These are phyloP conservation scores for Trachelus stipa DNA, from an alignment of 2,888 invertebrate genomes.

Conservation along the genomic window DNA sequence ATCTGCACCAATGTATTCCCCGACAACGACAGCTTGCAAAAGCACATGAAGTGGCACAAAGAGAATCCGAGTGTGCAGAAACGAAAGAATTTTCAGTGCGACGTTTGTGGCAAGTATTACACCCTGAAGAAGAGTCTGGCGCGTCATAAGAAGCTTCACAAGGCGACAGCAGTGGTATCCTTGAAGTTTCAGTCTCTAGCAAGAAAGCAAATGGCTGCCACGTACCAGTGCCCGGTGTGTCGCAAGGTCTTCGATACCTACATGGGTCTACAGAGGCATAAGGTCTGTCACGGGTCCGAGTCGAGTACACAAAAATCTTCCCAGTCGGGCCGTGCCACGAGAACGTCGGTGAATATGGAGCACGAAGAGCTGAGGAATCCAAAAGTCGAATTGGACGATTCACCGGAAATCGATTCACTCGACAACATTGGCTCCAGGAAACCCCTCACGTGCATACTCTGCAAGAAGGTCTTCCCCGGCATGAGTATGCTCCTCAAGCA, in stretches of 20 bases:
- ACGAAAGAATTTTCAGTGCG: slow-evolving; percentile 69
- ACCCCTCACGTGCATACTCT: slow-evolving; percentile 71
- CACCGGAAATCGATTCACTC: not conserved
- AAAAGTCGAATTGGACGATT: not conserved
- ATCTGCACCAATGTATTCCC: slow-evolving; percentile 68
- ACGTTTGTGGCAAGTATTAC: slow-evolving; percentile 75
- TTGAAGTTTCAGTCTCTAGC: slow-evolving; percentile 39
- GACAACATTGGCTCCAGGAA: slow-evolving; percentile 37
- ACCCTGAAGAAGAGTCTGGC: slow-evolving; percentile 72
- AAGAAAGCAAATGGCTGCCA: slow-evolving; percentile 18
- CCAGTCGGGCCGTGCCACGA: slow-evolving; percentile 1
- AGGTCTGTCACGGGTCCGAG: slow-evolving; percentile 52
- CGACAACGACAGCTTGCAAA: slow-evolving; percentile 63
- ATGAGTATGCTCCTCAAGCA: slow-evolving; percentile 75
- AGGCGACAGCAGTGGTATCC: slow-evolving; percentile 31
- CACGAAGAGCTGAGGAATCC: slow-evolving; percentile 24
- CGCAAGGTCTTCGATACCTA: slow-evolving; percentile 64
- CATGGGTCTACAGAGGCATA: slow-evolving; percentile 63
- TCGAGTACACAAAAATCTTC: slow-evolving; percentile 11
- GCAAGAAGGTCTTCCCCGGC: slow-evolving; percentile 74
- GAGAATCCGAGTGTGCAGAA: slow-evolving; percentile 52
- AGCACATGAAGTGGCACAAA: slow-evolving; percentile 68
- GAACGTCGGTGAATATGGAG: slow-evolving; percentile 47
- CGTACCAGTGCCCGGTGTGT: slow-evolving; percentile 65
- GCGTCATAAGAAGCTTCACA: slow-evolving; percentile 71